Conservation (phyloP, 1,140 invertebrate species). For the Octopus sinensis region DNA sequence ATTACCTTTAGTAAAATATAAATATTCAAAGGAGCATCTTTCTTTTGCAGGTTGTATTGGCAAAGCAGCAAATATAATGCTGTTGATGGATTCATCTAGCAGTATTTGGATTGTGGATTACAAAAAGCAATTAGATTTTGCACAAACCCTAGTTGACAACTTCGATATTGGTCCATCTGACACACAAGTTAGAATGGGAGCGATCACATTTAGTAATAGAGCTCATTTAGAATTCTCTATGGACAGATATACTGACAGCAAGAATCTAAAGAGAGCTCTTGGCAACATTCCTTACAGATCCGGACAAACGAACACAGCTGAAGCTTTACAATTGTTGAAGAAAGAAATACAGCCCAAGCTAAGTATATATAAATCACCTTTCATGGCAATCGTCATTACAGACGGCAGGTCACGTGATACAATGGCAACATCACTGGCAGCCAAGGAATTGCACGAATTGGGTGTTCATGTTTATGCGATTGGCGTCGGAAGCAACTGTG, state of each 20-base stretch:
- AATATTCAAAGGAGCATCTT: not conserved
- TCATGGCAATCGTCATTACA: conserved; percentile 14
- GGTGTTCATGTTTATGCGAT: conserved; percentile 36
- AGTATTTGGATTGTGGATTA: conserved; percentile 39
- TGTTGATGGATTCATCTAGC: conserved; percentile 37
- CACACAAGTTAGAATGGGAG: conserved; percentile 16
- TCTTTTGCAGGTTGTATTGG: conserved; percentile 20
- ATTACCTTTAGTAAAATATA: no score
- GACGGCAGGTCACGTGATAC: conserved; percentile 24
- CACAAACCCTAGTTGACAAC: conserved; percentile 27
- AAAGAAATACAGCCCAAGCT: conserved; percentile 17
- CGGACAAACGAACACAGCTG: conserved; percentile 39
- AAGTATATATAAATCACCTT: not conserved
- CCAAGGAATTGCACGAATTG: conserved; percentile 29
- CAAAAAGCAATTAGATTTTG: conserved; percentile 29
- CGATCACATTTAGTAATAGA: conserved; percentile 23
- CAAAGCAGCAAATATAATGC: conserved; percentile 35
- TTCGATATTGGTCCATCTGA: conserved; percentile 31
- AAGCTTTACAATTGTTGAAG: conserved; percentile 28
- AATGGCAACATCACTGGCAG: not conserved
- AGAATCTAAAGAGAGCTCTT: conserved; percentile 3
- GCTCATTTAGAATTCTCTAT: conserved; percentile 17
- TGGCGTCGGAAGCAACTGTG: conserved; percentile 33
- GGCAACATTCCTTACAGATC: conserved; percentile 20
- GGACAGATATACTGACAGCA: conserved; percentile 12